A percentile compares a stretch with the other conserved stretches of the same genome.
phyloP scores from a whole-genome alignment of 2,113 vertebrate genomes.

The Muntiacus reevesi region DNA sequence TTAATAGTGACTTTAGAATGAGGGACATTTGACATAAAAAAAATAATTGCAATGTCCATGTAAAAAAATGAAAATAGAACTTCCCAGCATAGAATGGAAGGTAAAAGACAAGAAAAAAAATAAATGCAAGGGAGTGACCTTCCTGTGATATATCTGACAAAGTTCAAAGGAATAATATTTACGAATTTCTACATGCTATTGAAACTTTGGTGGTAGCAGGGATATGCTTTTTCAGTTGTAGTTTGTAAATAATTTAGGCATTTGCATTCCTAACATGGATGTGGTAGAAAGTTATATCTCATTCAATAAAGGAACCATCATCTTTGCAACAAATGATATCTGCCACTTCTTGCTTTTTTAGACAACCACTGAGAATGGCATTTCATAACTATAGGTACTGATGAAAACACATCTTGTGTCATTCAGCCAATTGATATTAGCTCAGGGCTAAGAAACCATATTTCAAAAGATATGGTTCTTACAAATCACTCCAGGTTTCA shows the following conservation, averaged over 20 bases:
- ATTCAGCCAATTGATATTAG: not conserved
- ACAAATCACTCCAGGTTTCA: not conserved
- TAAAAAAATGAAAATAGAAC: conserved; percentile 27
- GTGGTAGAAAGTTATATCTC: not conserved
- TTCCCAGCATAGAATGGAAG: not conserved
- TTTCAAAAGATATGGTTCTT: conserved; percentile 25
- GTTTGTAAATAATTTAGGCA: not conserved
- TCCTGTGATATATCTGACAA: not conserved
- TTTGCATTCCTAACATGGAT: not conserved
- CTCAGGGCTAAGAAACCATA: not conserved
- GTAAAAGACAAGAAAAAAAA: not conserved
- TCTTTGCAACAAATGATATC: not conserved
- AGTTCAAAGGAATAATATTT: not conserved
- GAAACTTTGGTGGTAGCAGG: not conserved
- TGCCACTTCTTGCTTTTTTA: not conserved
- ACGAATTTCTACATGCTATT: not conserved
- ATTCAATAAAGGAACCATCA: not conserved
- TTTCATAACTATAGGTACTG: not conserved
- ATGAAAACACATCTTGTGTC: not conserved
- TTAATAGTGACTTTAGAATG: not conserved
- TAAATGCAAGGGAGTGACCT: not conserved
- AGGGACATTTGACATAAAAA: not conserved
- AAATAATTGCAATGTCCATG: not conserved
- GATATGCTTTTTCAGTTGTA: not conserved
- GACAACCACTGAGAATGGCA: not conserved